Percentiles rank a stretch among this genome's conserved stretches.
These are phyloP conservation scores for Leontopithecus rosalia DNA, from an alignment of 2,797 vertebrate species.

Conservation along the genomic window DNA sequence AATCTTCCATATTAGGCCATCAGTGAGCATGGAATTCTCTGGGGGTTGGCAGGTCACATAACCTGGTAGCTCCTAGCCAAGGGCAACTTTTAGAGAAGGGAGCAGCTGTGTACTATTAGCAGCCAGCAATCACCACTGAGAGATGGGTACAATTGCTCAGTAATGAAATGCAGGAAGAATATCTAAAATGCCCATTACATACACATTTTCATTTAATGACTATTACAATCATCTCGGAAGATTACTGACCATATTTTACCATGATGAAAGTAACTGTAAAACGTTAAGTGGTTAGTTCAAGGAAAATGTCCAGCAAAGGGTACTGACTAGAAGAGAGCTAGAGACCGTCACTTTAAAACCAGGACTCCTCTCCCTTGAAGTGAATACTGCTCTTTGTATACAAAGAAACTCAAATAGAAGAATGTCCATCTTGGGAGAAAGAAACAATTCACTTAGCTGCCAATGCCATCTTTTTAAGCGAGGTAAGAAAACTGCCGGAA, in stretches of 20 bases:
- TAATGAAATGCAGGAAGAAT: neutral
- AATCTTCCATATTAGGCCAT: neutral
- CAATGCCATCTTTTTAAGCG: neutral
- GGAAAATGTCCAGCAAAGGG: neutral
- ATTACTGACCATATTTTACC: neutral
- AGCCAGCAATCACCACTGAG: neutral
- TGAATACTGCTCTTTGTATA: neutral
- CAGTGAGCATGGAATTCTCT: neutral
- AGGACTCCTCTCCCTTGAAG: neutral
- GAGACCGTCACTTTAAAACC: neutral
- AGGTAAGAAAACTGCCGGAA: neutral
- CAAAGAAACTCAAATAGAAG: neutral
- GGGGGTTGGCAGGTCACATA: accelerated
- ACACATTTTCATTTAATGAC: neutral
- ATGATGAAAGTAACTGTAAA: neutral
- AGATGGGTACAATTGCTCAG: neutral
- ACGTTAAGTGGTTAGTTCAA: neutral
- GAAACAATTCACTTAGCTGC: neutral
- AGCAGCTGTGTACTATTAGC: neutral
- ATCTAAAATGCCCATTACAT: neutral
- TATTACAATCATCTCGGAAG: neutral
- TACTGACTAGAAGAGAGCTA: neutral
- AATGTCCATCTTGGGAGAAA: neutral
- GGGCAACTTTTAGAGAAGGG: neutral
- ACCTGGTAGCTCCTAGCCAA: neutral